Evolutionary conservation across 2,113 vertebrate species (phyloP).

Genomic region (Syrmaticus mikado): DNA sequence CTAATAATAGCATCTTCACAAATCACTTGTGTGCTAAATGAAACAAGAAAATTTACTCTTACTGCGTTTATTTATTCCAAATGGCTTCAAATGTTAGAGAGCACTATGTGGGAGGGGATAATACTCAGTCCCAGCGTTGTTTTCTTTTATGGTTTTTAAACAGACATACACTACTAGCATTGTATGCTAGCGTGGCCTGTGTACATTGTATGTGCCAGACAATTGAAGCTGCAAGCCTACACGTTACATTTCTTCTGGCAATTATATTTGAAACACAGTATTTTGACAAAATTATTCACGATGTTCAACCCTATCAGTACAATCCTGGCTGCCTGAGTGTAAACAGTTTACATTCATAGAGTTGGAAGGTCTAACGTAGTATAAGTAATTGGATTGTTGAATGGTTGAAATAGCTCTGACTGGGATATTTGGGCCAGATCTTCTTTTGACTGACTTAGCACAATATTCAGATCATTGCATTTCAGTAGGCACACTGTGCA

Average conservation of each 20-base stretch:
- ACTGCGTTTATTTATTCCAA: not conserved
- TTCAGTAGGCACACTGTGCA: not conserved
- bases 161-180: not conserved
- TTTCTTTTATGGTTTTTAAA: not conserved
- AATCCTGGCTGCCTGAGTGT: slow-evolving; percentile 18
- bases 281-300: slow-evolving; percentile 22
- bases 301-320: not conserved
- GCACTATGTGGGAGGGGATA: not conserved
- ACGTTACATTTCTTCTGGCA: not conserved
- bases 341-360: not conserved
- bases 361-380: not conserved
- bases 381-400: slow-evolving; percentile 12
- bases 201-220: not conserved
- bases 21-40: not conserved
- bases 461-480: not conserved
- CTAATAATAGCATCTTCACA: not conserved
- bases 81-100: not conserved
- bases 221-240: not conserved
- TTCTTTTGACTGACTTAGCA: slow-evolving; percentile 9
- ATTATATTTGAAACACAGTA: not conserved
- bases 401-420: slow-evolving; percentile 1
- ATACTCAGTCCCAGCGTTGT: not conserved
- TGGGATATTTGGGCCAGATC: not conserved
- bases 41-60: not conserved
- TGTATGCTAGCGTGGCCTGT: not conserved